Conservation (phyloP, 2,888 invertebrate species). For the Coelinius sp. region DNA sequence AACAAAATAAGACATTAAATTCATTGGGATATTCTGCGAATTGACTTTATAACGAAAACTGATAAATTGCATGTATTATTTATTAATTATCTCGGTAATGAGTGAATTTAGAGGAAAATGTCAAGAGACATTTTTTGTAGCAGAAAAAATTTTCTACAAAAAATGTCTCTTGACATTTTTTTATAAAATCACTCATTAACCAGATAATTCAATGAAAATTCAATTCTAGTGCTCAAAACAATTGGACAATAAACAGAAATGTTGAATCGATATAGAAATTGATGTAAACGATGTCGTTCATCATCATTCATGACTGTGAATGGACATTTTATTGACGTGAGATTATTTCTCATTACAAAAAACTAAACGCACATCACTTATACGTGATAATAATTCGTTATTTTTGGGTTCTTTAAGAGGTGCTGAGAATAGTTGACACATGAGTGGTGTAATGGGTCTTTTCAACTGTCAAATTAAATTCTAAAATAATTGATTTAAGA, state of each 20-base stretch:
- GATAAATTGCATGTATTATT: background rate
- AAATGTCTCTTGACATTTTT: background rate
- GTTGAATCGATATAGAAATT: conserved; percentile 21
- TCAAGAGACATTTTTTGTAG: background rate
- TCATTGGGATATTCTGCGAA: background rate
- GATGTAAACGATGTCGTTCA: conserved; percentile 36
- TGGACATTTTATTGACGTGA: conserved; percentile 26
- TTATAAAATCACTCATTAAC: background rate
- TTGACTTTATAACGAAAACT: background rate
- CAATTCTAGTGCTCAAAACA: no score
- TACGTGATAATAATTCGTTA: conserved; percentile 50
- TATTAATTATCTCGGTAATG: background rate
- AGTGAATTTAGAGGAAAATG: background rate
- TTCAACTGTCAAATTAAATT: background rate
- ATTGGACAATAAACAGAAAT: no score
- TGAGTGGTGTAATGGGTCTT: background rate
- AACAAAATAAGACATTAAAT: background rate
- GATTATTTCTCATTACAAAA: conserved; percentile 7
- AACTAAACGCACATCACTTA: conserved; percentile 21
- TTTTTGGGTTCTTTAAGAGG: conserved; percentile 47
- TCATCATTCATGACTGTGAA: conserved; percentile 27
- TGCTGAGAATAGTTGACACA: background rate
- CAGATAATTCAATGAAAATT: background rate
- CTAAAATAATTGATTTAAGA: background rate
- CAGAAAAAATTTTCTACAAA: background rate